Evolutionary conservation across 1,140 invertebrate genomes (phyloP).

Genomic region (Leptopilina clavipes): DNA sequence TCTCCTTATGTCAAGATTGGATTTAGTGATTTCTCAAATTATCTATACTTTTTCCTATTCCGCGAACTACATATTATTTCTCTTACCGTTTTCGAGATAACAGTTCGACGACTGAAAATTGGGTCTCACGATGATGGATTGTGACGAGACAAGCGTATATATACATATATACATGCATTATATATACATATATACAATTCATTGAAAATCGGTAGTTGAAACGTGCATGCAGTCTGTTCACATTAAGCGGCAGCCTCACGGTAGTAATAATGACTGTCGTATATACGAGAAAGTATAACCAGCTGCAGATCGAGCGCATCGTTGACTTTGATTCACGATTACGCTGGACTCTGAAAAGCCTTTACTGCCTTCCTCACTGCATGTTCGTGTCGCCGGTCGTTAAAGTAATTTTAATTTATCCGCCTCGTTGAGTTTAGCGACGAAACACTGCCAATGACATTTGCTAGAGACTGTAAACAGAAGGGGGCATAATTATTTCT

Average conservation of each 20-base stretch:
- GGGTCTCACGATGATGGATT: constrained; percentile 21
- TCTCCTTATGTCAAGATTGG: constrained; percentile 3
- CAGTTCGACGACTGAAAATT: constrained; percentile 1
- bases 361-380: constrained; percentile 10
- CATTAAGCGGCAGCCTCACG: constrained; percentile 31
- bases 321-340: constrained; percentile 47
- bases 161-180: not conserved
- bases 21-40: constrained; percentile 1
- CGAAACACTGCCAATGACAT: constrained; percentile 9
- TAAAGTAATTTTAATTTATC: constrained; percentile 24
- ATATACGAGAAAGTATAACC: constrained; percentile 39
- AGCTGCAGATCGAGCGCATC: constrained; percentile 30
- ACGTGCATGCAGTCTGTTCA: constrained; percentile 15
- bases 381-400: constrained; percentile 19
- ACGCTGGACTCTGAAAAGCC: constrained; percentile 22
- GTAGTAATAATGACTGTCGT: constrained; percentile 38
- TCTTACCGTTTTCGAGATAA: not conserved
- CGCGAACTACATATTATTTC: not conserved
- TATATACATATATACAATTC: not conserved
- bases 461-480: constrained; percentile 7
- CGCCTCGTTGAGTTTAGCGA: constrained; percentile 2
- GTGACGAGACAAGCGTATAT: not conserved
- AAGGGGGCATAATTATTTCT: not conserved
- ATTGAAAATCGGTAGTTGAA: constrained; percentile 29
- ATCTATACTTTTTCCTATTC: not conserved